phyloP scores from a whole-genome alignment of 2,797 vertebrate genomes.

The Acanthornis magna region DNA sequence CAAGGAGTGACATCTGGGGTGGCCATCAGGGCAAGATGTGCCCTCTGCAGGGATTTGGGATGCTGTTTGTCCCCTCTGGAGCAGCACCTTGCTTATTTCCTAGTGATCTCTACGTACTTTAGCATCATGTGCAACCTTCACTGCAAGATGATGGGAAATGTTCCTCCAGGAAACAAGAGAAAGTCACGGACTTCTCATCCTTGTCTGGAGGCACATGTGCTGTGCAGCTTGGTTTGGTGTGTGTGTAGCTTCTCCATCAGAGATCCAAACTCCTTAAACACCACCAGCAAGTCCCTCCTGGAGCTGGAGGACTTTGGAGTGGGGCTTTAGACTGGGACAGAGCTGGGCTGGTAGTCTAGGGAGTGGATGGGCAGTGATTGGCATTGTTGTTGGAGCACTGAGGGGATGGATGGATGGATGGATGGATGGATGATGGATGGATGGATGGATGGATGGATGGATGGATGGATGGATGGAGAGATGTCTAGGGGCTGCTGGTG shows the following conservation, averaged over 20 bases:
- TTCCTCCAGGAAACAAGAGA: neutral
- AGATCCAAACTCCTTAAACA: neutral
- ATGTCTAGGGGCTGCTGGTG: neutral
- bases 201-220: neutral
- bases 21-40: neutral
- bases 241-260: neutral
- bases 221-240: neutral
- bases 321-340: neutral
- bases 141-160: neutral
- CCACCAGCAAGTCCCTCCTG: neutral
- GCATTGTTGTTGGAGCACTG: neutral
- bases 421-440: no score
- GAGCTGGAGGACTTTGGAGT: neutral
- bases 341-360: neutral
- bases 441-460: no score
- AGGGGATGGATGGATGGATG: neutral
- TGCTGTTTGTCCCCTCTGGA: neutral
- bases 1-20: neutral
- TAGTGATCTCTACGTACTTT: neutral
- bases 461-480: no score
- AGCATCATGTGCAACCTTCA: neutral
- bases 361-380: neutral
- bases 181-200: neutral
- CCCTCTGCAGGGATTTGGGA: neutral
- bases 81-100: neutral